phyloP scores from a whole-genome alignment of 2,797 vertebrate genomes.

The Petrocephalus schoutedeni region DNA sequence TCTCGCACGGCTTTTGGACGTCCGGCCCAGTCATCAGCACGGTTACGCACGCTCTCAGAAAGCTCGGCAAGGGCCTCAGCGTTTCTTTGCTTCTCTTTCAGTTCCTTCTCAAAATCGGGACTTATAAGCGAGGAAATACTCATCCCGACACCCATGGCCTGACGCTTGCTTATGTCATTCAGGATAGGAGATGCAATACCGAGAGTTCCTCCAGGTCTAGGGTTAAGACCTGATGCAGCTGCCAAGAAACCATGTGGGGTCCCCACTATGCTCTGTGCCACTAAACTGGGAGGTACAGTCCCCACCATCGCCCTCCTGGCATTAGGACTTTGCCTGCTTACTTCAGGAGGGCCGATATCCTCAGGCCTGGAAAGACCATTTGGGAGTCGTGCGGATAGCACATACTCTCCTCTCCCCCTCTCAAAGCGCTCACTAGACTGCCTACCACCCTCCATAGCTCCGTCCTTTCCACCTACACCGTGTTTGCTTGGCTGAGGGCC shows the following conservation, averaged over 20 bases:
- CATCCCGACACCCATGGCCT: slow-evolving; percentile 49
- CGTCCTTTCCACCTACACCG: slow-evolving; percentile 49
- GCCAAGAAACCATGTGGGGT: slow-evolving; percentile 64
- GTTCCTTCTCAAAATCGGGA: slow-evolving; percentile 71
- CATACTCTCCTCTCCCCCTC: slow-evolving; percentile 56
- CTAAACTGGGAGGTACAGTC: slow-evolving; percentile 66
- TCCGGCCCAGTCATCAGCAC: slow-evolving; percentile 76
- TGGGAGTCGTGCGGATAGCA: slow-evolving; percentile 64
- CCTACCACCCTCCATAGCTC: slow-evolving; percentile 52
- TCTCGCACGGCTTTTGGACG: slow-evolving; percentile 66
- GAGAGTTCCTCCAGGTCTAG: slow-evolving; percentile 56
- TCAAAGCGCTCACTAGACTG: slow-evolving; percentile 57
- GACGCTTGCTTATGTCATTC: slow-evolving; percentile 67
- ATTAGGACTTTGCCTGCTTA: slow-evolving; percentile 69
- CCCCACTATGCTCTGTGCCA: slow-evolving; percentile 65
- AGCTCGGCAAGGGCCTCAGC: slow-evolving; percentile 65
- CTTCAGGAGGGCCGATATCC: slow-evolving; percentile 62
- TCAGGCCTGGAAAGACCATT: slow-evolving; percentile 72
- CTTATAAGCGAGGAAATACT: slow-evolving; percentile 62
- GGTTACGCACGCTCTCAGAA: slow-evolving; percentile 69
- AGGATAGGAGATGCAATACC: slow-evolving; percentile 69
- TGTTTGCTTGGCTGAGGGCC: slow-evolving; percentile 73
- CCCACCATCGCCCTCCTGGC: slow-evolving; percentile 67
- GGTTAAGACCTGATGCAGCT: slow-evolving; percentile 67
- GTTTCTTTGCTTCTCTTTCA: slow-evolving; percentile 67